These are phyloP conservation scores for Lutjanus argentimaculatus DNA, from an alignment of 2,797 vertebrate genomes.

Conservation along the genomic window DNA sequence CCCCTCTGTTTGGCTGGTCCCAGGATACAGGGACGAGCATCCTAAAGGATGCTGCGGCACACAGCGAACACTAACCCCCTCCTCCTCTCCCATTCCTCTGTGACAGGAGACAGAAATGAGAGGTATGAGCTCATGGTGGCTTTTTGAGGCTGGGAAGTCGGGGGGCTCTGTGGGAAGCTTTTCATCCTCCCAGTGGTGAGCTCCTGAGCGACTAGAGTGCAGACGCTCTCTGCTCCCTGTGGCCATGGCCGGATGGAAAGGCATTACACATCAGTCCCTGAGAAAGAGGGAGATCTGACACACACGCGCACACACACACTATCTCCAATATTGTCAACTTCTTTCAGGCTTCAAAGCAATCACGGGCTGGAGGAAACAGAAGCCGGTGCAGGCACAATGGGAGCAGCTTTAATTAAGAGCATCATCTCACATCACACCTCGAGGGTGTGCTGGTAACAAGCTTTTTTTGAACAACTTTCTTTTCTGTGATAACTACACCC, in stretches of 20 bases:
- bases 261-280: conserved; percentile 82
- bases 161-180: conserved; percentile 95
- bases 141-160: conserved; percentile 94
- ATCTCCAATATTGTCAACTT: conserved; percentile 77
- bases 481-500: conserved; percentile 71
- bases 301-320: conserved; percentile 41
- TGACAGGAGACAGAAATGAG: conserved; percentile 93
- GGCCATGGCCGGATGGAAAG: conserved; percentile 93
- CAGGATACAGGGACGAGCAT: conserved; percentile 79
- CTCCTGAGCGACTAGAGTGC: conserved; percentile 93
- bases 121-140: conserved; percentile 97
- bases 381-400: conserved; percentile 74
- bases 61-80: conserved; percentile 83
- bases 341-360: conserved; percentile 79
- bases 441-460: conserved; percentile 73
- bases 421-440: conserved; percentile 76
- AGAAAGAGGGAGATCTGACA: conserved; percentile 54
- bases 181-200: conserved; percentile 98
- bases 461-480: conserved; percentile 71
- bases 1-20: conserved; percentile 75
- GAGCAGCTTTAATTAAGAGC: conserved; percentile 84
- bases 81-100: conserved; percentile 66
- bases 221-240: conserved; percentile 94
- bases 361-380: conserved; percentile 71
- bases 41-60: conserved; percentile 82